These are phyloP conservation scores for Onychomys arenicola DNA, from an alignment of 2,797 vertebrate species.

Conservation along the genomic window DNA sequence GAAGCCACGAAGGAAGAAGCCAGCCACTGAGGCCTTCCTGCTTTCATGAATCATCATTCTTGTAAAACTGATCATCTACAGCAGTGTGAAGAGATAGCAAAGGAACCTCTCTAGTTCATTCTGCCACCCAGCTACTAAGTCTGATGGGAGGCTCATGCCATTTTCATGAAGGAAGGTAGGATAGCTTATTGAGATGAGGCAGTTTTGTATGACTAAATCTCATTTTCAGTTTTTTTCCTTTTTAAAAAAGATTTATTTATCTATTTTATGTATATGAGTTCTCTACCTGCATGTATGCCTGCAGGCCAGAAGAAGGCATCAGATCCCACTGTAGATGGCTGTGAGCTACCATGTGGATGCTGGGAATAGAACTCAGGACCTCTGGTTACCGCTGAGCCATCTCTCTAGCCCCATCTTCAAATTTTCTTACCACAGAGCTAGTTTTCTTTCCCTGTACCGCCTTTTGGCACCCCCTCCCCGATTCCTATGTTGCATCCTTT, in stretches of 20 bases:
- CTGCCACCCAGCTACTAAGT: slow-evolving; percentile 16
- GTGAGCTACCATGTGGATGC: not conserved
- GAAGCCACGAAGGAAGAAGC: not conserved
- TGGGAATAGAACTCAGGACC: not conserved
- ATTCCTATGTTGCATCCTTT: not conserved
- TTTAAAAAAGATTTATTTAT: not conserved
- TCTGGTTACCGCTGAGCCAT: not conserved
- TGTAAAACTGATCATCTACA: slow-evolving; percentile 28
- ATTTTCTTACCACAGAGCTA: not conserved
- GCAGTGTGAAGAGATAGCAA: slow-evolving; percentile 22
- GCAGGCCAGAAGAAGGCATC: not conserved
- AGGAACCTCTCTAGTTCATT: not conserved
- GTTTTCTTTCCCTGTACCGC: slow-evolving; percentile 22
- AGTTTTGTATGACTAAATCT: slow-evolving; percentile 45
- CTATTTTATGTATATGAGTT: not conserved
- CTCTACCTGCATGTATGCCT: not conserved
- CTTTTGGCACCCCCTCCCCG: not conserved
- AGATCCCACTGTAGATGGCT: not conserved
- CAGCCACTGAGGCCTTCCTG: not conserved
- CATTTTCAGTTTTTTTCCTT: not conserved
- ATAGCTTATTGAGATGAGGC: slow-evolving; percentile 7
- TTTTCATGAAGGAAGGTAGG: slow-evolving; percentile 29
- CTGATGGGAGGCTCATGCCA: not conserved
- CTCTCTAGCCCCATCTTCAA: not conserved
- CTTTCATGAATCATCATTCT: not conserved